A percentile compares a stretch with the other conserved stretches of the same genome.
phyloP scores from a whole-genome alignment of 2,797 vertebrate genomes.

The Philypnodon macrostomus region DNA sequence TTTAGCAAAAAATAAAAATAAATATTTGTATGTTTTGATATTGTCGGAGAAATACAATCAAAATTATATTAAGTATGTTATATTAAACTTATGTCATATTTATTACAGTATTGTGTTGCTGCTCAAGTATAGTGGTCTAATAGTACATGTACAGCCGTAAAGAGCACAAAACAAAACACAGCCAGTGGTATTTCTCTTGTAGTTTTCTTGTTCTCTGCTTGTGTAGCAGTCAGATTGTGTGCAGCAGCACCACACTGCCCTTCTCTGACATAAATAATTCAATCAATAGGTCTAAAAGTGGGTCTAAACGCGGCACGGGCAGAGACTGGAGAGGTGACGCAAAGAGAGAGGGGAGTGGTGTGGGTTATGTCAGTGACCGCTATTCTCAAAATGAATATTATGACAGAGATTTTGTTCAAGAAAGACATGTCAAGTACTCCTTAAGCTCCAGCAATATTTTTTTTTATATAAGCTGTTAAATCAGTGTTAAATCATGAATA shows the following conservation, averaged over 20 bases:
- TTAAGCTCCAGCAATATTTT: too few species aligned
- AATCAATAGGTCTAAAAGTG: conserved; percentile 56
- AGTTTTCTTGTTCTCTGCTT: not conserved
- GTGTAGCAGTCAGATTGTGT: not conserved
- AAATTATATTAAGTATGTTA: too few species aligned
- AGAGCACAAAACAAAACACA: too few species aligned
- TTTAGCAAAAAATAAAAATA: too few species aligned
- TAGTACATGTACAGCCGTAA: too few species aligned
- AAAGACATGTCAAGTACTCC: not conserved
- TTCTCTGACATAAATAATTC: conserved; percentile 69
- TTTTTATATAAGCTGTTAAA: too few species aligned
- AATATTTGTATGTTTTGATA: too few species aligned
- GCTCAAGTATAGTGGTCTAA: too few species aligned
- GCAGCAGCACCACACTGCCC: conserved; percentile 42
- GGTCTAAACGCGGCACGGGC: conserved; percentile 37
- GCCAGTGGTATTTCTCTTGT: too few species aligned
- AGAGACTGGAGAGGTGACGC: conserved; percentile 22
- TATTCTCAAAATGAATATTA: conserved; percentile 6
- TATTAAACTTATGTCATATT: too few species aligned
- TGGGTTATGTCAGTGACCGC: conserved; percentile 31
- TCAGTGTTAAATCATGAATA: conserved; percentile 7
- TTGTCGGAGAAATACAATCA: too few species aligned
- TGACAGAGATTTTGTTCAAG: not conserved
- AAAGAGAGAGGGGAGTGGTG: conserved; percentile 3
- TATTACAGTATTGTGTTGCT: too few species aligned